These are phyloP conservation scores for Drusus annulatus DNA, from an alignment of 1,140 invertebrate genomes.

Conservation along the genomic window DNA sequence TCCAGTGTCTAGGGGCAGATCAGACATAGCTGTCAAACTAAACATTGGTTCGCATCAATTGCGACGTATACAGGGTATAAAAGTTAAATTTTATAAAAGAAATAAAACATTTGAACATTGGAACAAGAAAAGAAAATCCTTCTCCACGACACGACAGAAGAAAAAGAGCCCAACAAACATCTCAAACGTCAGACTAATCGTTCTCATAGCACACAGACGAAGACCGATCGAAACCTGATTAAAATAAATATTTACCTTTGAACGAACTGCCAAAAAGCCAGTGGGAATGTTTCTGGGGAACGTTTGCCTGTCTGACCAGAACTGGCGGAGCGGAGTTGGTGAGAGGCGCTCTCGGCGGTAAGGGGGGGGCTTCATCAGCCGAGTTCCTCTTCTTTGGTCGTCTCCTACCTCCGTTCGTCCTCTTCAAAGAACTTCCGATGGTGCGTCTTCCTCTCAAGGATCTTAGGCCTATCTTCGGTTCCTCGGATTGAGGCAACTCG, in stretches of 20 bases:
- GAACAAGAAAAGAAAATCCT: no score
- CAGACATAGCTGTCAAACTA: no score
- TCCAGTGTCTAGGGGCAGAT: no score
- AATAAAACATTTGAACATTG: no score
- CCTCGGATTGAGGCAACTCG: neutral
- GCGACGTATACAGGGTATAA: no score
- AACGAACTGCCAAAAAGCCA: constrained; percentile 67
- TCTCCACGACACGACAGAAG: no score
- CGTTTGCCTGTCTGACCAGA: constrained; percentile 10
- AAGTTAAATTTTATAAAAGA: no score
- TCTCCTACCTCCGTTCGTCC: constrained; percentile 44
- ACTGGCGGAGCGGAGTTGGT: constrained; percentile 49
- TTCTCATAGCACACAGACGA: no score
- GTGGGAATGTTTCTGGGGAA: constrained; percentile 63
- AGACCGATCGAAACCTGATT: no score
- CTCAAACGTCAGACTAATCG: no score
- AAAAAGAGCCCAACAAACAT: no score
- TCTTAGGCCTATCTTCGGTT: neutral
- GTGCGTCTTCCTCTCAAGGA: constrained; percentile 33
- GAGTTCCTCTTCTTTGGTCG: constrained; percentile 43
- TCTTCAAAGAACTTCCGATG: constrained; percentile 50
- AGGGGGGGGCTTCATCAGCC: constrained; percentile 64
- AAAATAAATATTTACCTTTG: constrained; percentile 60
- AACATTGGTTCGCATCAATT: no score
- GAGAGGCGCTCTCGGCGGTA: constrained; percentile 45